A percentile compares a stretch with the other conserved stretches of the same genome.
Conservation (phyloP, 1,140 invertebrate species). For the Parasteatoda tepidariorum region DNA sequence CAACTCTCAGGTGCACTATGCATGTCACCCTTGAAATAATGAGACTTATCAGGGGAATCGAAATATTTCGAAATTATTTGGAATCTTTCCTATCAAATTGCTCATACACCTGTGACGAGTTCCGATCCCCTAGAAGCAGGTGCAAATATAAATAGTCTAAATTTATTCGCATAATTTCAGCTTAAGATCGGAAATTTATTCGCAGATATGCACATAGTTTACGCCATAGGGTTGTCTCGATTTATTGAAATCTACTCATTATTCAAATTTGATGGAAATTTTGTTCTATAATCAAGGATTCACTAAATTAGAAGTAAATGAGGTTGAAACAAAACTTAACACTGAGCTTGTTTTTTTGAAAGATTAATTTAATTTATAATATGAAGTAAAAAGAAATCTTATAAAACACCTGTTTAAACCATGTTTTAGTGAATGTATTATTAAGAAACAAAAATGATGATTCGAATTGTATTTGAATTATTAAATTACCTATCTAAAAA, state of each 20-base stretch:
- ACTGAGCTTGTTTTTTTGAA: too few relatives aligned
- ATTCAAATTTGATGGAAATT: background rate
- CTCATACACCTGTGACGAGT: background rate
- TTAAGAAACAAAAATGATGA: too few relatives aligned
- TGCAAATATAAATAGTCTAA: background rate
- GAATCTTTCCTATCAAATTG: background rate
- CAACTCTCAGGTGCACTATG: too few relatives aligned
- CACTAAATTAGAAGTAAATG: too few relatives aligned
- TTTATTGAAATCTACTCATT: background rate
- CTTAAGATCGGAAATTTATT: background rate
- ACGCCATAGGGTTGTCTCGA: background rate
- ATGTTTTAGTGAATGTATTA: too few relatives aligned
- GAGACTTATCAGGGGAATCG: background rate
- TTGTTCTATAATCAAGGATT: background rate
- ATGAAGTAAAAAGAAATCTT: too few relatives aligned
- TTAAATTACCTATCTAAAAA: too few relatives aligned
- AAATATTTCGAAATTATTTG: background rate
- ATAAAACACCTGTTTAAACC: too few relatives aligned
- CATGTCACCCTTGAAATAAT: background rate
- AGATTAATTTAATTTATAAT: too few relatives aligned
- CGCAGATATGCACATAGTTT: background rate
- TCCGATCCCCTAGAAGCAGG: background rate
- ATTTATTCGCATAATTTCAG: background rate
- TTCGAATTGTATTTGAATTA: too few relatives aligned
- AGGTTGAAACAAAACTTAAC: too few relatives aligned